phyloP scores from a whole-genome alignment of 1,140 invertebrate genomes.

The Akabosia matsudoensis region DNA sequence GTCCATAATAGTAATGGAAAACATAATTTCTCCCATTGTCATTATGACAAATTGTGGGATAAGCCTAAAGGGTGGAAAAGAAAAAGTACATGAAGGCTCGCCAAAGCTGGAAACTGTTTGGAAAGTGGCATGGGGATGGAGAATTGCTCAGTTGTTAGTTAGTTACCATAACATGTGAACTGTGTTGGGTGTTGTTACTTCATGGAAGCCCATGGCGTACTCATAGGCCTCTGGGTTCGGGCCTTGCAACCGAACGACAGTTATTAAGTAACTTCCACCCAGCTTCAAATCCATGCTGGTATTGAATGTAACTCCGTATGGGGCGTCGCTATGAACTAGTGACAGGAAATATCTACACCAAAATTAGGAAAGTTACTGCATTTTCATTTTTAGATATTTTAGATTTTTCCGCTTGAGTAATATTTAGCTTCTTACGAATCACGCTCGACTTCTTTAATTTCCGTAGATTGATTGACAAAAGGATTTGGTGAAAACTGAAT shows the following conservation, averaged over 20 bases:
- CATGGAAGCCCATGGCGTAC: not conserved
- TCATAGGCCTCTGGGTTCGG: conserved; percentile 21
- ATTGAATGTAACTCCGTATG: not conserved
- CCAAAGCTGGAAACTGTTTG: too few relatives aligned
- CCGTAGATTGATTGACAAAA: not conserved
- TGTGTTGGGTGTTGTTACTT: conserved; percentile 64
- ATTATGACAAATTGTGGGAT: conserved; percentile 83
- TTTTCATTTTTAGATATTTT: conserved; percentile 2
- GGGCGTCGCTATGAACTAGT: not conserved
- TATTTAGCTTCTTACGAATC: not conserved
- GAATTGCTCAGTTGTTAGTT: not conserved
- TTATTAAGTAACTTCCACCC: conserved; percentile 38
- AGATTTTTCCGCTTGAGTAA: too few relatives aligned
- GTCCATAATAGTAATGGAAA: conserved; percentile 54
- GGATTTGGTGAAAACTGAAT: not conserved
- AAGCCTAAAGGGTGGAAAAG: conserved; percentile 53
- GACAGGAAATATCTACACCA: conserved; percentile 30
- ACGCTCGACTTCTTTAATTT: not conserved
- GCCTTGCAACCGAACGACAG: conserved; percentile 26
- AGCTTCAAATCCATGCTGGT: conserved; percentile 30
- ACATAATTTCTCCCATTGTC: conserved; percentile 80
- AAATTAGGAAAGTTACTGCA: not conserved
- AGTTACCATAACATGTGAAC: conserved; percentile 65
- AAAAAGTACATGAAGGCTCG: not conserved
- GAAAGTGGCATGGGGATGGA: too few relatives aligned